Conservation (phyloP, 2,888 invertebrate species). For the Cryptus viduatorius region DNA sequence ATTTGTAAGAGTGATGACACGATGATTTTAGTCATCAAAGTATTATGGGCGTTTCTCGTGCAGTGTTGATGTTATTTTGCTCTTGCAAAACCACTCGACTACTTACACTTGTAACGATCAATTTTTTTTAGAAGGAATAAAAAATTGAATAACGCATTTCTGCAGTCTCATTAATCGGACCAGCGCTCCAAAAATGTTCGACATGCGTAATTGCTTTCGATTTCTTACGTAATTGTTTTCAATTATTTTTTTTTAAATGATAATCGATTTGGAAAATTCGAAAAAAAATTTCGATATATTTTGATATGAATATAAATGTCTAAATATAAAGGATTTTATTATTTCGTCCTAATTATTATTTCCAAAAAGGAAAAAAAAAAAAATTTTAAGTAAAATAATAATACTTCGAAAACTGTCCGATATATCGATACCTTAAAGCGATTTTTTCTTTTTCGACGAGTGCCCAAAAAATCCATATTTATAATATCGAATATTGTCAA, state of each 20-base stretch:
- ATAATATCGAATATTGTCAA: background rate
- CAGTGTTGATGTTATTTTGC: background rate
- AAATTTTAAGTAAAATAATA: no score
- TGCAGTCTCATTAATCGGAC: background rate
- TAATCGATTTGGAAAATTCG: no score
- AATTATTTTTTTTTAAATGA: no score
- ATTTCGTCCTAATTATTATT: no score
- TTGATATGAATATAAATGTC: no score
- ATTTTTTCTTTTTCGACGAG: no score
- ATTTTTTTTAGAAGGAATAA: background rate
- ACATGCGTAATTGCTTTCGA: background rate
- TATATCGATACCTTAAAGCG: no score
- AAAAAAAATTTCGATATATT: no score
- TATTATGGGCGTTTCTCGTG: slow-evolving; percentile 34
- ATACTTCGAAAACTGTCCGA: no score
- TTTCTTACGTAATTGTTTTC: no score
- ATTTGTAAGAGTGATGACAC: slow-evolving; percentile 21
- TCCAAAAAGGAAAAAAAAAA: no score
- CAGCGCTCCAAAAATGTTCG: background rate
- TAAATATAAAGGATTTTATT: no score
- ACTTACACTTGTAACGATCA: background rate
- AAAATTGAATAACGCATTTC: background rate
- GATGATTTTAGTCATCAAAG: slow-evolving; percentile 36
- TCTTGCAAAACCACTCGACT: slow-evolving; percentile 10
- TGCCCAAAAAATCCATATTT: background rate